phyloP scores from a whole-genome alignment of 2,888 invertebrate species.

The Erebia epiphron region DNA sequence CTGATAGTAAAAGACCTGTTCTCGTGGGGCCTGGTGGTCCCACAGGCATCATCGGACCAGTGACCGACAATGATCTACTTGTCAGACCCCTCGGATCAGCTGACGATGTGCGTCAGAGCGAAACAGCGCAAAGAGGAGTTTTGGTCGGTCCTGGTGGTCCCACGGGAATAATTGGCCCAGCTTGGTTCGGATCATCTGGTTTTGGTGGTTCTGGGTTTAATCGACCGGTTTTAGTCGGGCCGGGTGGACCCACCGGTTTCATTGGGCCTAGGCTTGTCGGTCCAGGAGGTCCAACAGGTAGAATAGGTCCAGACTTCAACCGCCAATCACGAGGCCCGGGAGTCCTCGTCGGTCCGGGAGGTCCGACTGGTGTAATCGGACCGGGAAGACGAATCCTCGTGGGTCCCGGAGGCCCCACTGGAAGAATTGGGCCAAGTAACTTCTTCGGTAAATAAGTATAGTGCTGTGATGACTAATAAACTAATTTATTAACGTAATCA shows the following conservation, averaged over 20 bases:
- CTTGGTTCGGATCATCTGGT: not conserved
- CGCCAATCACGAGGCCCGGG: slow-evolving; percentile 44
- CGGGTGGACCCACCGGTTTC: slow-evolving; percentile 63
- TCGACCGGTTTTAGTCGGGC: slow-evolving; percentile 59
- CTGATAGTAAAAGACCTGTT: slow-evolving; percentile 51
- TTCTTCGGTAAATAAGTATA: slow-evolving; percentile 69
- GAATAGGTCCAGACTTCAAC: slow-evolving; percentile 57
- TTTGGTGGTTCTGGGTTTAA: not conserved
- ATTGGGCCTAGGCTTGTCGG: slow-evolving; percentile 65
- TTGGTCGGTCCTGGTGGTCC: slow-evolving; percentile 62
- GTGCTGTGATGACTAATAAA: slow-evolving; percentile 52
- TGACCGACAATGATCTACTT: slow-evolving; percentile 47
- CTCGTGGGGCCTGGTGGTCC: slow-evolving; percentile 71
- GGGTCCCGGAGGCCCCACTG: slow-evolving; percentile 70
- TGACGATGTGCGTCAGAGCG: slow-evolving; percentile 61
- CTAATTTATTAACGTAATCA: slow-evolving; percentile 38
- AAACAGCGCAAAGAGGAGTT: slow-evolving; percentile 43
- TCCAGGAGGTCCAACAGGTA: slow-evolving; percentile 74
- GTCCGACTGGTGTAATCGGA: slow-evolving; percentile 67
- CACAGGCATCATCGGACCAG: slow-evolving; percentile 37
- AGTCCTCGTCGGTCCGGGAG: slow-evolving; percentile 66
- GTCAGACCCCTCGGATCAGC: slow-evolving; percentile 78
- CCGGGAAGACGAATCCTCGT: slow-evolving; percentile 62
- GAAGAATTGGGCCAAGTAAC: slow-evolving; percentile 59
- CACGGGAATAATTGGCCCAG: slow-evolving; percentile 51